These are phyloP conservation scores for Aleiodes testaceus DNA, from an alignment of 2,888 invertebrate species.

Conservation along the genomic window DNA sequence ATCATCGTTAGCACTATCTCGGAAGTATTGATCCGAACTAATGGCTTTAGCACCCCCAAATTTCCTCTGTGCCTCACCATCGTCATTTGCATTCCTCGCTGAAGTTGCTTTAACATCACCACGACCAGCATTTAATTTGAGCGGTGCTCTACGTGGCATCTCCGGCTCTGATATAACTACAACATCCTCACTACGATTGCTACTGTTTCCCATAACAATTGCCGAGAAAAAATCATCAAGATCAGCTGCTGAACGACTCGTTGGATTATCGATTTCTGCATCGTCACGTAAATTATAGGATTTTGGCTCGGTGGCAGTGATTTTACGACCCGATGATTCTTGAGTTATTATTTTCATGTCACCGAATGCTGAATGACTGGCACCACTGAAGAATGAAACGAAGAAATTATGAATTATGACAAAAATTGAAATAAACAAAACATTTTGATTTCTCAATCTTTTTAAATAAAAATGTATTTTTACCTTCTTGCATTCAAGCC, in stretches of 20 bases:
- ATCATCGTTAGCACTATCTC: slow-evolving; percentile 78
- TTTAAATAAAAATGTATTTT: slow-evolving; percentile 50
- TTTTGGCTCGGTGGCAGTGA: slow-evolving; percentile 60
- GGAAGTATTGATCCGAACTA: slow-evolving; percentile 97
- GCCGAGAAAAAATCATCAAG: slow-evolving; percentile 73
- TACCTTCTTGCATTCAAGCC: slow-evolving; percentile 79
- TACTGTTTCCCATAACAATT: slow-evolving; percentile 58
- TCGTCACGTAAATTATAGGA: slow-evolving; percentile 56
- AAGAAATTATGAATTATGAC: background rate
- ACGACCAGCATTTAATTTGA: slow-evolving; percentile 53
- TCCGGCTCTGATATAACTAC: slow-evolving; percentile 71
- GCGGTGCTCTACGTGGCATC: slow-evolving; percentile 58
- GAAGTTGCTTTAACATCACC: slow-evolving; percentile 55
- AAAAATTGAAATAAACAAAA: background rate
- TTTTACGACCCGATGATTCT: slow-evolving; percentile 75
- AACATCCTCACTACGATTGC: slow-evolving; percentile 67
- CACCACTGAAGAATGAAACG: slow-evolving; percentile 74
- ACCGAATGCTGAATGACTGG: slow-evolving; percentile 89
- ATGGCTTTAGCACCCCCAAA: slow-evolving; percentile 98
- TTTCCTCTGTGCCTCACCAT: slow-evolving; percentile 92
- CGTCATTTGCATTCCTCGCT: slow-evolving; percentile 63
- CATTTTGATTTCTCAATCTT: background rate
- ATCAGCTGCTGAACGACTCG: slow-evolving; percentile 58
- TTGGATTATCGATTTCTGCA: slow-evolving; percentile 55
- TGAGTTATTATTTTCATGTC: slow-evolving; percentile 96